Percentiles rank a stretch among this genome's conserved stretches.
Evolutionary conservation across 2,888 invertebrate genomes (phyloP).

Genomic region (Cephus nigrinus): DNA sequence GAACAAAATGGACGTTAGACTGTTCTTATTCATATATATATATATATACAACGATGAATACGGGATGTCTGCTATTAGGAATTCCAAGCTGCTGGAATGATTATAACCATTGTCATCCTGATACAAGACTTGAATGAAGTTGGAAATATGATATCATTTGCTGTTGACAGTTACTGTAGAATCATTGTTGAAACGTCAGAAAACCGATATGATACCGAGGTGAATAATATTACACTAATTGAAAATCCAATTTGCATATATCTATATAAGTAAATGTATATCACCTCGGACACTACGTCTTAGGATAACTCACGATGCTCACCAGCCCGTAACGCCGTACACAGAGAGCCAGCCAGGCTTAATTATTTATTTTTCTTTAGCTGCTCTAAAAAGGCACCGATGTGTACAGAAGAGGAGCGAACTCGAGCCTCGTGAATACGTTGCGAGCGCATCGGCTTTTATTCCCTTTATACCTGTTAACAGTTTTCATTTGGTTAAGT

Average conservation of each 20-base stretch:
- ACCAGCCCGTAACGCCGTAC: slow-evolving; percentile 31
- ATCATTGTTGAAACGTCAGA: not conserved
- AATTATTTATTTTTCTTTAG: slow-evolving; percentile 48
- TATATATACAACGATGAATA: not conserved
- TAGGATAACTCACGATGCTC: slow-evolving; percentile 6
- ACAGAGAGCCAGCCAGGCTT: slow-evolving; percentile 22
- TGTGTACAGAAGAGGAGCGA: slow-evolving; percentile 33
- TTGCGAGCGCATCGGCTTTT: not conserved
- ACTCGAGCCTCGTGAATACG: not conserved
- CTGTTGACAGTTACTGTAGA: not conserved
- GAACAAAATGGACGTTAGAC: not conserved
- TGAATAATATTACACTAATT: not conserved
- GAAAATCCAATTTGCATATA: not conserved
- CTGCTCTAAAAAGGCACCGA: slow-evolving; percentile 58
- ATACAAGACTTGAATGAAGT: not conserved
- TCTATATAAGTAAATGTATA: not conserved
- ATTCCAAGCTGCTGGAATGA: not conserved
- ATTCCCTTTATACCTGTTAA: slow-evolving; percentile 1
- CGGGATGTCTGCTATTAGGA: not conserved
- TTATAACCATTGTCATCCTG: not conserved
- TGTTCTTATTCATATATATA: not conserved
- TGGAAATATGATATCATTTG: not conserved
- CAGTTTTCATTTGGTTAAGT: slow-evolving; percentile 7
- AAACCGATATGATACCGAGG: not conserved
- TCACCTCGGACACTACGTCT: not conserved